A percentile compares a stretch with the other conserved stretches of the same genome.
phyloP scores from a whole-genome alignment of 2,888 invertebrate species.

The Rhynchonema sp. region DNA sequence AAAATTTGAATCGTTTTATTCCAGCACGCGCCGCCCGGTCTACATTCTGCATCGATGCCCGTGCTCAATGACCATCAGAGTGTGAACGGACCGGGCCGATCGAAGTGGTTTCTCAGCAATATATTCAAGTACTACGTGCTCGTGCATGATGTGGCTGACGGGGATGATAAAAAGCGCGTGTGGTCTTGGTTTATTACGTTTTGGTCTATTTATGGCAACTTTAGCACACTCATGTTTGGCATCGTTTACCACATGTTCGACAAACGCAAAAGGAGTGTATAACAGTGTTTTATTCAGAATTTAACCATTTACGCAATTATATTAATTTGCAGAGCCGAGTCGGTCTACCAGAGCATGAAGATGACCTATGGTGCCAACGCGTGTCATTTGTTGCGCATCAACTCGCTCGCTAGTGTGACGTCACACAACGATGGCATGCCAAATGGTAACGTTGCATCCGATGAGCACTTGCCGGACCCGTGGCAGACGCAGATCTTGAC shows the following conservation, averaged over 20 bases:
- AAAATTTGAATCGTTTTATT: too few relatives aligned
- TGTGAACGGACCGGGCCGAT: constrained; percentile 9
- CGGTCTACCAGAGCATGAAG: constrained; percentile 61
- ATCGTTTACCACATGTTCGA: too few relatives aligned
- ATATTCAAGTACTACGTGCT: constrained; percentile 71
- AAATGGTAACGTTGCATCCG: too few relatives aligned
- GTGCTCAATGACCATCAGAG: too few relatives aligned
- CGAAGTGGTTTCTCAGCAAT: constrained; percentile 42
- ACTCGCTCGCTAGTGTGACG: constrained; percentile 48
- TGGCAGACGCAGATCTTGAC: constrained; percentile 58
- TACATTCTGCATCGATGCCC: neutral
- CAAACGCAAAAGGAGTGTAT: too few relatives aligned
- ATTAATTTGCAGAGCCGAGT: constrained; percentile 48
- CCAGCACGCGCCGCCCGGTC: neutral
- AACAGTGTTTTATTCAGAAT: too few relatives aligned
- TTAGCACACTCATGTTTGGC: too few relatives aligned
- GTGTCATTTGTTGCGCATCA: constrained; percentile 72
- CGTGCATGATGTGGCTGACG: constrained; percentile 47
- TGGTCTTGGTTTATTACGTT: constrained; percentile 1
- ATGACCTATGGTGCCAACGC: constrained; percentile 62
- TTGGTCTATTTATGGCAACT: too few relatives aligned
- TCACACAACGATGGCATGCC: neutral
- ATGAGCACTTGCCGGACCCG: constrained; percentile 46
- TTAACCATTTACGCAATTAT: too few relatives aligned
- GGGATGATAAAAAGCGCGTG: constrained; percentile 53